Evolutionary conservation across 2,113 vertebrate genomes (phyloP), one percentile per base, ranked within the genome.

Genomic region (Leiothrix lutea): DNA sequence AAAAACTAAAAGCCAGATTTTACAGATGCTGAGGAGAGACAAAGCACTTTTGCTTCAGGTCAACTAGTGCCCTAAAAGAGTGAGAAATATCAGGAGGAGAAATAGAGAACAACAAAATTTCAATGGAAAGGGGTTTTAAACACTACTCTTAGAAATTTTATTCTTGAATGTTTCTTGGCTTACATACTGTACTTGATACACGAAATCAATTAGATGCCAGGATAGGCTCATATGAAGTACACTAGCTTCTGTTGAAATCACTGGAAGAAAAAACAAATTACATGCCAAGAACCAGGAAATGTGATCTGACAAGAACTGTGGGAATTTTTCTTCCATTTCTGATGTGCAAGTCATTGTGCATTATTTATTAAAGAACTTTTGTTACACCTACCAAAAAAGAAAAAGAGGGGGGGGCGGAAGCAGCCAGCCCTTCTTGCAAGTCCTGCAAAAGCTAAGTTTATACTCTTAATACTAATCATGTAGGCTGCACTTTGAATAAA

Each of bases 131-230:
- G 12, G 17, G 36, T 72, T 86, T 77, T 60, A 95, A 66, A 50
- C 45, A 77, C 35, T 61, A 71, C 16, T 44, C 40, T 83, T 61
- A 88, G 48, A 87, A 88, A 91, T 96, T 96, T 93, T 47, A 80
- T 85, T 94, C 67, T 93, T 91, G 50, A 95, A 77, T 88, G 40
- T 88, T 91, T 87, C 70, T 91, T 82, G 60, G 84, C 75, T 84
- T 53, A 40, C 3, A 17, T 33, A 80, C n/a, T 80, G 40, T 48
- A 72, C 29, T 95, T 92, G 61, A 90, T 83, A 96, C 33, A 86
- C 73, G 40, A 93, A 95, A 94, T 77, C 42, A 85, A 84, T 95
- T 53, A 96, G 36, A 94, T 90, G 77, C 75, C 51, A 94, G 42
- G 64, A 83, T n/a, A 60, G 38, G 28, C 65, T 92, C n/a, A 73